Conservation (phyloP, 92 coral and sea anemone genomes). For the Actinostola sp. region DNA sequence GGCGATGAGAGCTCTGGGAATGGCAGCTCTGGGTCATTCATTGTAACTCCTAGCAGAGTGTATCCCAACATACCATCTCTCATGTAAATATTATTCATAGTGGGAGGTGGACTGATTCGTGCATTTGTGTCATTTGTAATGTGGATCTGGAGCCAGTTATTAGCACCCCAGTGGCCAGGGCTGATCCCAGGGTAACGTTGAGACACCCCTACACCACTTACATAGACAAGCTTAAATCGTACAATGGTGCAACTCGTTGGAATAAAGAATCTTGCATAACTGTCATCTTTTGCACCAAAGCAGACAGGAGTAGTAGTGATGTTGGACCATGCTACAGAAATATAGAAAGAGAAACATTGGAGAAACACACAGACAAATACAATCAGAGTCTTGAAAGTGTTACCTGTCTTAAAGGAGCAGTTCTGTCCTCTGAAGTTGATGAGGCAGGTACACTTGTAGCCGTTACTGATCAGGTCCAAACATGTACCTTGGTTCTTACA, state of each 20-base stretch:
- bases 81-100: not conserved
- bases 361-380: not conserved
- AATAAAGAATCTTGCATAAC: slow-evolving; percentile 1
- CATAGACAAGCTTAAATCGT: slow-evolving; percentile 13
- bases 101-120: not conserved
- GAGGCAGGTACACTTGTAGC: not conserved
- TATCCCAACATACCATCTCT: not conserved
- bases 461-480: not conserved
- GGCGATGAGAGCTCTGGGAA: slow-evolving; percentile 6
- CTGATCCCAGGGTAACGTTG: not conserved
- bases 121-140: not conserved
- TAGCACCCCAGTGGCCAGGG: slow-evolving; percentile 2
- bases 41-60: not conserved
- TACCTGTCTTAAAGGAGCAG: slow-evolving; percentile 17
- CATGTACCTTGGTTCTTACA: slow-evolving; percentile 1
- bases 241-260: not conserved
- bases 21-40: slow-evolving; percentile 11
- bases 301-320: slow-evolving; percentile 12
- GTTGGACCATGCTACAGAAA: slow-evolving; percentile 5
- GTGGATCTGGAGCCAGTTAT: not conserved
- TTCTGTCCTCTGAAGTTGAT: not conserved
- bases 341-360: not conserved
- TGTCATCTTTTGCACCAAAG: slow-evolving; percentile 5
- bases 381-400: not conserved
- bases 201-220: slow-evolving; percentile 1